Conservation (phyloP, 2,113 vertebrate genomes). For the Spermophilus dauricus region DNA sequence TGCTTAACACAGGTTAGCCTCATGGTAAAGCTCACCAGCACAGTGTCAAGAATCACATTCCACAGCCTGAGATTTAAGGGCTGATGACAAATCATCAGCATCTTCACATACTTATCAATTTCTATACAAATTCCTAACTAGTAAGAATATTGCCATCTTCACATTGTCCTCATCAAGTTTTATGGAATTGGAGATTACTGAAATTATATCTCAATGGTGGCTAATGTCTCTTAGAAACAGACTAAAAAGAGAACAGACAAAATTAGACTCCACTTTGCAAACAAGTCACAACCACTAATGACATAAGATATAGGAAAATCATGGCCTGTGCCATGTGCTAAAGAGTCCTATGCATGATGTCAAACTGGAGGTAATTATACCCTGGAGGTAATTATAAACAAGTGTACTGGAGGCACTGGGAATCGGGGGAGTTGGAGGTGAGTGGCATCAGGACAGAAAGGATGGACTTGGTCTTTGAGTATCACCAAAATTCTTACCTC, state of each 20-base stretch:
- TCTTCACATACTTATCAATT: background rate
- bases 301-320: background rate
- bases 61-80: background rate
- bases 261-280: background rate
- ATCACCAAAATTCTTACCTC: background rate
- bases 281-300: background rate
- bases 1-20: background rate
- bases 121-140: background rate
- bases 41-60: background rate
- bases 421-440: no score
- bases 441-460: background rate
- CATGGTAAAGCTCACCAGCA: background rate
- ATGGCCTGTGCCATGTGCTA: background rate
- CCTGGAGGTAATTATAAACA: background rate
- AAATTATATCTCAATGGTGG: background rate
- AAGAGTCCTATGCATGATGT: background rate
- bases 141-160: background rate
- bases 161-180: background rate
- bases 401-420: background rate
- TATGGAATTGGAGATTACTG: background rate
- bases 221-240: background rate
- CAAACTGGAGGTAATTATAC: no score
- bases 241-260: slow-evolving; percentile 12
- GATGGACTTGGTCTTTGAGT: background rate
- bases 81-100: background rate